Evolutionary conservation across 2,888 invertebrate species (phyloP).

Genomic region (Lacanobia oleracea): DNA sequence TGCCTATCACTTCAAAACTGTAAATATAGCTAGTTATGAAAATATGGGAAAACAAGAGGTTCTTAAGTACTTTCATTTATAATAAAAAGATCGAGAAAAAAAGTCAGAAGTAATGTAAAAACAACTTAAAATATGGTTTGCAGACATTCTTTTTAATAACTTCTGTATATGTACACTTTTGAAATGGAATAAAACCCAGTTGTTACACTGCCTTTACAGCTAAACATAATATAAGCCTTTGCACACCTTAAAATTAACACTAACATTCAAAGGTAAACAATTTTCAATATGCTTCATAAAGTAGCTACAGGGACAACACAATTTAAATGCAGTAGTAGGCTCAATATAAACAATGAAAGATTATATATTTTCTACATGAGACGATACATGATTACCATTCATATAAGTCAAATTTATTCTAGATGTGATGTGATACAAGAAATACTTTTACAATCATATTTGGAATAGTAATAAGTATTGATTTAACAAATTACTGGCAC

Average conservation of each 20-base stretch:
- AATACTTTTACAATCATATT: conserved; percentile 21
- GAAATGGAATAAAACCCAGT: conserved; percentile 5
- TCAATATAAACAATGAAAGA: conserved; percentile 23
- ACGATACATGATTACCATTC: conserved; percentile 21
- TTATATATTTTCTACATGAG: conserved; percentile 38
- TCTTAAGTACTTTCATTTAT: conserved; percentile 48
- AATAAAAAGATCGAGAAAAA: conserved; percentile 6
- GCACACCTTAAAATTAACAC: conserved; percentile 15
- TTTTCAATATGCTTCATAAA: conserved; percentile 12
- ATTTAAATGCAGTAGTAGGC: conserved; percentile 55
- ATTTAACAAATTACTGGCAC: conserved; percentile 24
- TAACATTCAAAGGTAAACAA: conserved; percentile 6
- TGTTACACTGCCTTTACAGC: conserved; percentile 5
- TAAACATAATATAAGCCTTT: conserved; percentile 2
- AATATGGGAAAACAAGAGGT: background rate
- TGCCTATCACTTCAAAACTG: conserved; percentile 3
- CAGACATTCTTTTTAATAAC: conserved; percentile 22
- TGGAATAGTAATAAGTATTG: conserved; percentile 31
- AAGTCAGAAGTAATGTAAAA: background rate
- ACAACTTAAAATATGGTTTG: conserved; percentile 17
- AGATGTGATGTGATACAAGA: conserved; percentile 17
- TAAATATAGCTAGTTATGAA: background rate
- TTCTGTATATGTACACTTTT: conserved; percentile 5
- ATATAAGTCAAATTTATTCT: conserved; percentile 17
- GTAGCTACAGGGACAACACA: conserved; percentile 43